Evolutionary conservation across 2,888 invertebrate species (phyloP), one percentile per base, ranked within the genome.

Genomic region (Drosophila quinaria): DNA sequence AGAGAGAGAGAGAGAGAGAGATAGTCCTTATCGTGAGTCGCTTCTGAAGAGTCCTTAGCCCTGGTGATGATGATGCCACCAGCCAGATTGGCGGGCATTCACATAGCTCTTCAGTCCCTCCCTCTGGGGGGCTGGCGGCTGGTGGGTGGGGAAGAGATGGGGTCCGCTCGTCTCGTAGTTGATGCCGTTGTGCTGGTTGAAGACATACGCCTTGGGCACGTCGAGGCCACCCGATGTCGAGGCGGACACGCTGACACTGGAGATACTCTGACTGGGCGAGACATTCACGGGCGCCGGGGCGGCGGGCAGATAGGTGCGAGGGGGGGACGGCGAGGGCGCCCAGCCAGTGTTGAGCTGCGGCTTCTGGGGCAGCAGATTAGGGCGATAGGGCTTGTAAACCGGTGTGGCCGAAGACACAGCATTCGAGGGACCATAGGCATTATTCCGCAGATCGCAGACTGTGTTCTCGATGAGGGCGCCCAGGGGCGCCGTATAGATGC

Each of bases 401-500:
- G 87, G 70, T 1, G 74, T 62, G 4, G 70, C 60, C 35, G 70
- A 25, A 37, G 78, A 64, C 0, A 90, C 86, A 1, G 87, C 51
- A 52, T 91, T 91, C 1, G 87, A 74, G 0, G 90, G 91, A 0
- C 90, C 91, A 33, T 86, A 91, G 0, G 77, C 85, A 52, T 87
- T 91, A 49, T 83, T 91, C 3, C 91, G 80, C n/a, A 93, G 82
- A 77, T 96, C 95, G 88, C 97, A 97, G 0, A 96, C 95, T 0
- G 96, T 97, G n/a, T 95, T 95, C 67, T 95, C 93, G 3, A 96
- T 92, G 8, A 96, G 93, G 1, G 93, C 93, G 29, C 94, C 94
- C n/a, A 96, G 92, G 0, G 96, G 95, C 0, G 96, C 95, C 3
- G 95, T 95, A 81, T 94, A 95, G 74, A 97, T 95, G 84, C 96